Conservation (phyloP, 2,797 vertebrate species). For the Anguilla marmorata region DNA sequence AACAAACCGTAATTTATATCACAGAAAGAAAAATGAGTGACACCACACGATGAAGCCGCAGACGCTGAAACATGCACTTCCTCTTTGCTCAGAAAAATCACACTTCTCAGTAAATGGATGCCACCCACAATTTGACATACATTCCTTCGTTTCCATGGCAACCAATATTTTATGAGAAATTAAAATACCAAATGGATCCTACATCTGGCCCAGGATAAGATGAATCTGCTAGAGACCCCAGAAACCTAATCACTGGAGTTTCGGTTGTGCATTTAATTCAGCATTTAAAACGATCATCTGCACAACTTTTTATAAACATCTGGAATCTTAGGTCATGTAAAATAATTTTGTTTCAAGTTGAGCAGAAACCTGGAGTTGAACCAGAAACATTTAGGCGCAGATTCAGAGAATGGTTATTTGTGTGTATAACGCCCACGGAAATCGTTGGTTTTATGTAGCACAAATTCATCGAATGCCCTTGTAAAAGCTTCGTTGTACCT, state of each 20-base stretch:
- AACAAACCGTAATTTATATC: neutral
- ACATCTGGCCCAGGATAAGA: neutral
- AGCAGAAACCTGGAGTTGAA: neutral
- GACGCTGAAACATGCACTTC: neutral
- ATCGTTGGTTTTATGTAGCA: neutral
- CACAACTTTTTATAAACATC: neutral
- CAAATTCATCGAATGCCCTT: neutral
- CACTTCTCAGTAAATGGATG: neutral
- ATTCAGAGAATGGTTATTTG: neutral
- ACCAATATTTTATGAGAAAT: neutral
- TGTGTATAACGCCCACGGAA: neutral
- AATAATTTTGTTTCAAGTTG: neutral
- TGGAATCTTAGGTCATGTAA: neutral
- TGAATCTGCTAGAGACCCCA: neutral
- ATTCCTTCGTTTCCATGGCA: neutral
- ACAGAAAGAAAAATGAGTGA: neutral
- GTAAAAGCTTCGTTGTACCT: neutral
- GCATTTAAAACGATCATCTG: neutral
- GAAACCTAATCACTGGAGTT: neutral
- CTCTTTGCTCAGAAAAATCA: neutral
- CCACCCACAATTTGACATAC: neutral
- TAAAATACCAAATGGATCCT: constrained; percentile 4
- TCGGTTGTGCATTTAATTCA: constrained; percentile 3
- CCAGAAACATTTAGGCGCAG: neutral
- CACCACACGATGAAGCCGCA: neutral